Evolutionary conservation across 1,140 invertebrate genomes (phyloP).

Genomic region (Bombus pascuorum): DNA sequence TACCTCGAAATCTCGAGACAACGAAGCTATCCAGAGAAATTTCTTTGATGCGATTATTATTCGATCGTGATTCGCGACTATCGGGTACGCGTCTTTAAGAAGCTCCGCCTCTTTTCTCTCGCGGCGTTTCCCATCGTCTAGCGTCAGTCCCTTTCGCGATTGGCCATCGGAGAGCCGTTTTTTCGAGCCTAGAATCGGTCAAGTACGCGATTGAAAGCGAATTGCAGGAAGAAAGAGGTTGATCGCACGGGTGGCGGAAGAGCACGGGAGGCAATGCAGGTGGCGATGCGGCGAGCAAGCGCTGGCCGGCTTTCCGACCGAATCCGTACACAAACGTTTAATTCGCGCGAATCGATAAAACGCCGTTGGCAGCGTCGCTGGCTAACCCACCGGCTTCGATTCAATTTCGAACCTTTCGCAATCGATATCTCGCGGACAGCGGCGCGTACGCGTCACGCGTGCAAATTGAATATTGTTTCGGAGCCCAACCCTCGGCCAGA

Average conservation of each 20-base stretch:
- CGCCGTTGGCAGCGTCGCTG: neutral
- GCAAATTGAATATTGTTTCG: conserved; percentile 29
- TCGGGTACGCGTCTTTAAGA: too few species aligned
- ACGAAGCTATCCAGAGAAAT: too few species aligned
- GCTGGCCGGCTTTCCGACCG: conserved; percentile 54
- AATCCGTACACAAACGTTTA: conserved; percentile 73
- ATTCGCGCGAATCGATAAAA: conserved; percentile 73
- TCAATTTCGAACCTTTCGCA: conserved; percentile 62
- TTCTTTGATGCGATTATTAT: too few species aligned
- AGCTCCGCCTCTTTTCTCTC: too few species aligned
- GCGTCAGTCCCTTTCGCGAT: neutral
- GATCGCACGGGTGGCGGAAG: neutral
- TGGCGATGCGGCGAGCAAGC: conserved; percentile 74
- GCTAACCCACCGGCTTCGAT: conserved; percentile 38
- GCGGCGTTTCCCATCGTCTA: too few species aligned
- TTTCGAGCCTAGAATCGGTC: neutral
- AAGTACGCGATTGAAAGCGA: neutral
- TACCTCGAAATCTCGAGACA: too few species aligned
- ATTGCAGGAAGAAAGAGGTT: neutral
- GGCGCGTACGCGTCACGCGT: neutral
- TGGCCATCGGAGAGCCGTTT: neutral
- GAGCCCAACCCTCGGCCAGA: too few species aligned
- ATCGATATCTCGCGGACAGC: conserved; percentile 46
- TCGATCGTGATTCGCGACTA: too few species aligned
- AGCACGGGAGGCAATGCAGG: conserved; percentile 66